Percentiles rank a stretch among this genome's conserved stretches.
These are phyloP conservation scores for Heliocidaris tuberculata DNA, from an alignment of 35 echinoderm and acorn worm genomes.

Conservation along the genomic window DNA sequence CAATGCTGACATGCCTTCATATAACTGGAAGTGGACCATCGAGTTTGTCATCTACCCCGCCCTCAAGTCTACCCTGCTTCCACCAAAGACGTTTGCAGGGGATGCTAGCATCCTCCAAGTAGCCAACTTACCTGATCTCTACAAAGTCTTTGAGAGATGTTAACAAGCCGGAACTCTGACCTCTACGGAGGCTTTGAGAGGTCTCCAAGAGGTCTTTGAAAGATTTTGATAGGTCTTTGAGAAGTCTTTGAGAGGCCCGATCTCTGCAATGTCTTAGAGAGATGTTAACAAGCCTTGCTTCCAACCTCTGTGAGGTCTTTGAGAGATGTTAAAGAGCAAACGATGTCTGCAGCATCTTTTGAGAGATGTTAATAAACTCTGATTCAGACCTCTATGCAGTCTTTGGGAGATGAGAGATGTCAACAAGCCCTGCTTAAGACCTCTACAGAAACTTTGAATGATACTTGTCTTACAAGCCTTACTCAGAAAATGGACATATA, in stretches of 20 bases:
- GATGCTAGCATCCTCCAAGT: conserved; percentile 87
- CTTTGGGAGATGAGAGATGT: not conserved
- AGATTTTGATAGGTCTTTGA: not conserved
- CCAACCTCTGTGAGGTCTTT: not conserved
- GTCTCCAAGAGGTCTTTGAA: not conserved
- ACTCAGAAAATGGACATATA: not conserved
- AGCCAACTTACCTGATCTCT: conserved; percentile 92
- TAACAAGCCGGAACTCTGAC: conserved; percentile 23
- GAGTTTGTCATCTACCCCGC: conserved; percentile 92
- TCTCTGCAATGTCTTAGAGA: not conserved
- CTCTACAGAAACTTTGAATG: too few species aligned
- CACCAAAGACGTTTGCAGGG: conserved; percentile 78
- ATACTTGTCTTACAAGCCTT: too few species aligned
- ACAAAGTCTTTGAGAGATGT: conserved; percentile 98
- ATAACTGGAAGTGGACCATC: conserved; percentile 97
- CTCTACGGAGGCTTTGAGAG: not conserved
- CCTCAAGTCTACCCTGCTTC: conserved; percentile 67
- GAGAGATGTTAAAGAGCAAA: conserved; percentile 62
- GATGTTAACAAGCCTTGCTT: not conserved
- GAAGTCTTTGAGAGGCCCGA: not conserved
- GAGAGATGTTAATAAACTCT: not conserved
- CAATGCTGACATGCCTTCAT: conserved; percentile 63
- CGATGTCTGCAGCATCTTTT: not conserved
- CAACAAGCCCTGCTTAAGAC: too few species aligned
- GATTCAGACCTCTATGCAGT: not conserved